Percentiles rank a stretch among this genome's conserved stretches.
phyloP scores from a whole-genome alignment of 1,140 invertebrate genomes.

The Popillia japonica region DNA sequence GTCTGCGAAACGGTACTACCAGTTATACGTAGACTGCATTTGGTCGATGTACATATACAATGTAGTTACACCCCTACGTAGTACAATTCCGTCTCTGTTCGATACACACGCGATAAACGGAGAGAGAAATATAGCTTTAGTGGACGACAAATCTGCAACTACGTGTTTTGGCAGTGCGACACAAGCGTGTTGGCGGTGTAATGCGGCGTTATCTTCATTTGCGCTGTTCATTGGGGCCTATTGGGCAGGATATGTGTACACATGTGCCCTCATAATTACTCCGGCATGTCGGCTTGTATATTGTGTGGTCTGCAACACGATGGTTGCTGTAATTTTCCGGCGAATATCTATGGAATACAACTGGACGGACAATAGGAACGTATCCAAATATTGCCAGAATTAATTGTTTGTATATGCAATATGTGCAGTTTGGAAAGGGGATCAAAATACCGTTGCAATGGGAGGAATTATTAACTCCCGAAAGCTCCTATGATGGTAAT shows the following conservation, averaged over 20 bases:
- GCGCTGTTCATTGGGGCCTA: constrained; percentile 47
- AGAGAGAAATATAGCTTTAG: background rate
- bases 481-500: too few relatives aligned
- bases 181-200: constrained; percentile 50
- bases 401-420: background rate
- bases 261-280: constrained; percentile 29
- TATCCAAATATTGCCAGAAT: background rate
- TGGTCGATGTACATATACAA: background rate
- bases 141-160: background rate
- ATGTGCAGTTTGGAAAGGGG: background rate
- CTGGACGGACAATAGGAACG: background rate
- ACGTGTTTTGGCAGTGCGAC: constrained; percentile 42
- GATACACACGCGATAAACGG: background rate
- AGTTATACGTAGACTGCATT: constrained; percentile 43
- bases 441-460: too few relatives aligned
- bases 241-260: constrained; percentile 44
- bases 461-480: too few relatives aligned
- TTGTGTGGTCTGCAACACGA: constrained; percentile 49
- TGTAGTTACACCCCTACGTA: background rate
- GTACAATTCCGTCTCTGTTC: background rate
- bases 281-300: constrained; percentile 38
- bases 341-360: constrained; percentile 34
- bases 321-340: constrained; percentile 47
- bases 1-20: constrained; percentile 43
- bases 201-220: constrained; percentile 56